Evolutionary conservation across 2,113 vertebrate species (phyloP).

Genomic region (Podocnemis expansa): DNA sequence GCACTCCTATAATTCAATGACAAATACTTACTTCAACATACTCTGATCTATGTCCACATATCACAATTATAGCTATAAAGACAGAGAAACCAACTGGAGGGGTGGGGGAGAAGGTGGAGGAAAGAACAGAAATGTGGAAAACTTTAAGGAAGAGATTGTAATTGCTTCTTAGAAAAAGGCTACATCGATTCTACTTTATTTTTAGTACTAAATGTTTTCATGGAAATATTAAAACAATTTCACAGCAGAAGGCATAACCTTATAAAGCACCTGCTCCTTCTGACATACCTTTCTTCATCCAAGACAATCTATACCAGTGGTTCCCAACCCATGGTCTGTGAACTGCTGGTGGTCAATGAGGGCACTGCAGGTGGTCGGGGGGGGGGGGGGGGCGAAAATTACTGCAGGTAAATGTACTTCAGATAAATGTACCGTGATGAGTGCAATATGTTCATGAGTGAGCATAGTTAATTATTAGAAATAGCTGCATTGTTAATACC

Average conservation of each 20-base stretch:
- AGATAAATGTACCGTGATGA: too few species aligned
- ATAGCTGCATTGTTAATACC: too few species aligned
- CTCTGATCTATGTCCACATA: rapidly evolving
- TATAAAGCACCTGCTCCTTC: not conserved
- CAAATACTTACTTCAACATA: not conserved
- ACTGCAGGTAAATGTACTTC: too few species aligned
- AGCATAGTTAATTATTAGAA: too few species aligned
- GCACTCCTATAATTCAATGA: not conserved
- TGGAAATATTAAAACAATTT: not conserved
- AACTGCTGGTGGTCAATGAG: too few species aligned
- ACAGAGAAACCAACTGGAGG: not conserved
- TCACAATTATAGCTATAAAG: not conserved
- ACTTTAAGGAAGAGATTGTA: not conserved
- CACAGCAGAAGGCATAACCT: not conserved
- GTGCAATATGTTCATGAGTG: too few species aligned
- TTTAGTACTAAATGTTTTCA: rapidly evolving
- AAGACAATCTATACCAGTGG: not conserved
- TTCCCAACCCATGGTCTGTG: too few species aligned
- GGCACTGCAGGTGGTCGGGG: too few species aligned
- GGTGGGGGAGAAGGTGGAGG: not conserved
- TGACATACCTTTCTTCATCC: not conserved
- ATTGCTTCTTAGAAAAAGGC: not conserved
- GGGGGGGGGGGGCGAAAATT: too few species aligned
- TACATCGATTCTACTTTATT: rapidly evolving
- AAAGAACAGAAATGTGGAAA: not conserved